These are phyloP conservation scores for Cryptomyrus ogoouensis DNA, from an alignment of 2,113 vertebrate species.

Conservation along the genomic window DNA sequence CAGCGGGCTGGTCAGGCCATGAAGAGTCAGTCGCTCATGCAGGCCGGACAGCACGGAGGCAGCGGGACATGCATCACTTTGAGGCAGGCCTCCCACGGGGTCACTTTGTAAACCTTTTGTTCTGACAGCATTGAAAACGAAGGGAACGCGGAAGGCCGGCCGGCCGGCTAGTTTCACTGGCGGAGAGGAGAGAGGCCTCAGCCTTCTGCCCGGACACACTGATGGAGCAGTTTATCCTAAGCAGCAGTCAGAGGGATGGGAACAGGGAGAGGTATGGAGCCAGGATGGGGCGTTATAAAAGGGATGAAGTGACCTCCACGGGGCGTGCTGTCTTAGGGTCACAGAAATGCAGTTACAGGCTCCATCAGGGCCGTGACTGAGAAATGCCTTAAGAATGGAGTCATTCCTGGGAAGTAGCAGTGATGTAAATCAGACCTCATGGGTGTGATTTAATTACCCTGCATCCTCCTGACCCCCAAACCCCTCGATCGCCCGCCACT, in stretches of 20 bases:
- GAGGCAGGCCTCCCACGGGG: background rate
- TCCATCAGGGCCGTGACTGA: background rate
- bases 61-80: background rate
- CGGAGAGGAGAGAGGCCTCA: background rate
- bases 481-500: constrained; percentile 37
- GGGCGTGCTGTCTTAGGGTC: background rate
- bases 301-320: background rate
- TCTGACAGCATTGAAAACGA: background rate
- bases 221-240: background rate
- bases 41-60: background rate
- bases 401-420: constrained; percentile 51
- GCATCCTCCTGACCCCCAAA: constrained; percentile 45
- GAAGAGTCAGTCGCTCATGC: background rate
- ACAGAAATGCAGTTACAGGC: background rate
- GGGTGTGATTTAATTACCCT: constrained; percentile 52
- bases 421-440: constrained; percentile 51
- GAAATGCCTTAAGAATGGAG: constrained; percentile 29
- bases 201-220: background rate
- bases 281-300: background rate
- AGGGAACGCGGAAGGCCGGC: background rate
- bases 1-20: background rate
- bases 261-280: background rate
- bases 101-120: background rate
- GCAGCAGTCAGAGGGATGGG: background rate
- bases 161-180: background rate